These are phyloP conservation scores for Xestia ashworthii DNA, from an alignment of 2,888 invertebrate species.

Conservation along the genomic window DNA sequence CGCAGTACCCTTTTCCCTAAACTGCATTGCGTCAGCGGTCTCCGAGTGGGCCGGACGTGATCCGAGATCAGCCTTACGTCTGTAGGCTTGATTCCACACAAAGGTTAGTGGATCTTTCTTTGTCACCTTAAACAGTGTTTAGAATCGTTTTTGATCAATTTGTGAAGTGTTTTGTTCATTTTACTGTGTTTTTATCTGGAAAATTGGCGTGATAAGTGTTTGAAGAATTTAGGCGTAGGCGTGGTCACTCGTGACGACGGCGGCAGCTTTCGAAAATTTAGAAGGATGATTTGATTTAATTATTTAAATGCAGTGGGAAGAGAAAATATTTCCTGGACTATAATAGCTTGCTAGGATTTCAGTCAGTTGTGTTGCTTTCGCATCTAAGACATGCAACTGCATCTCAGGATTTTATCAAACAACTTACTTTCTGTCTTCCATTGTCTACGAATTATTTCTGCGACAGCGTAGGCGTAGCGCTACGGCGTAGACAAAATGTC, in stretches of 20 bases:
- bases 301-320: too few relatives aligned
- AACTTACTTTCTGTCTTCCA: not conserved
- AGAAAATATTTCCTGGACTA: too few relatives aligned
- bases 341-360: not conserved
- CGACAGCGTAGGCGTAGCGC: not conserved
- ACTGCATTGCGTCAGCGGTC: constrained; percentile 15
- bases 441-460: not conserved
- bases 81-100: not conserved
- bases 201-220: not conserved
- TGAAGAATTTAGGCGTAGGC: not conserved
- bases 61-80: not conserved
- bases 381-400: not conserved
- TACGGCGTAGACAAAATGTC: constrained; percentile 22
- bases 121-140: not conserved
- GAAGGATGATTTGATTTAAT: too few relatives aligned
- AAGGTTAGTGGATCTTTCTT: constrained; percentile 16
- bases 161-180: not conserved
- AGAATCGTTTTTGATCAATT: not conserved
- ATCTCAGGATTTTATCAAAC: not conserved
- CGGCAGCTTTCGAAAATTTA: too few relatives aligned
- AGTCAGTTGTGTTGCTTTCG: not conserved
- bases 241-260: not conserved
- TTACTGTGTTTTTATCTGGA: not conserved
- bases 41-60: not conserved
- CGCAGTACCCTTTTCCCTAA: not conserved